A percentile compares a stretch with the other conserved stretches of the same genome.
Evolutionary conservation across 2,888 invertebrate species (phyloP).

Genomic region (Thymelicus lineola): DNA sequence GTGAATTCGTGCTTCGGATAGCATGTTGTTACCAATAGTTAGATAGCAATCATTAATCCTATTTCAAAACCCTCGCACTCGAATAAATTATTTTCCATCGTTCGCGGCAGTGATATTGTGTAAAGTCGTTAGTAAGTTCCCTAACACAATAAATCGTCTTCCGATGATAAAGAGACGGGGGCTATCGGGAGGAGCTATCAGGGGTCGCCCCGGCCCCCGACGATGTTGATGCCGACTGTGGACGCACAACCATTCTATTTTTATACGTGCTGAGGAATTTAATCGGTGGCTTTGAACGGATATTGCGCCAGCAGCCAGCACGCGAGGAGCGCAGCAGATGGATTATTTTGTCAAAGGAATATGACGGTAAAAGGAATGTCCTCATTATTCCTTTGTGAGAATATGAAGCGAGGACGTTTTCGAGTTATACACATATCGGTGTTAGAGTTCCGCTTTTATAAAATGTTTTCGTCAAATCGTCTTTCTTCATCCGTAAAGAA

Average conservation of each 20-base stretch:
- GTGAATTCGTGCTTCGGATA: no score
- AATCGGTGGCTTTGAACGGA: slow-evolving; percentile 33
- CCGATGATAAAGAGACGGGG: neutral
- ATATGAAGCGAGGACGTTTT: neutral
- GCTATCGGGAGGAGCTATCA: neutral
- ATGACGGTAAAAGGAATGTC: slow-evolving; percentile 26
- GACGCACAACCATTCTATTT: slow-evolving; percentile 14
- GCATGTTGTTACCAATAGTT: no score
- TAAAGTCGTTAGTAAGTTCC: neutral
- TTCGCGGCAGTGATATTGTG: neutral
- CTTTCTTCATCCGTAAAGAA: no score
- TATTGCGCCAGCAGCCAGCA: slow-evolving; percentile 17
- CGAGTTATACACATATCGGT: neutral
- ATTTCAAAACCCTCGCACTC: no score
- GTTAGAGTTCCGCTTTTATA: no score
- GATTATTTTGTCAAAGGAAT: slow-evolving; percentile 34
- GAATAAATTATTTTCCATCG: no score
- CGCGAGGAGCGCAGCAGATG: slow-evolving; percentile 12
- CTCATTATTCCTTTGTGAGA: slow-evolving; percentile 21
- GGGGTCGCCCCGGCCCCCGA: no score
- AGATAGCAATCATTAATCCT: no score
- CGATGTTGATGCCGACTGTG: neutral
- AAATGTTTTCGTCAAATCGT: no score
- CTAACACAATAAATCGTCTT: neutral
- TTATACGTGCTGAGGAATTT: slow-evolving; percentile 33